These are phyloP conservation scores for Scotopteryx bipunctaria DNA, from an alignment of 2,888 invertebrate genomes.

Conservation along the genomic window DNA sequence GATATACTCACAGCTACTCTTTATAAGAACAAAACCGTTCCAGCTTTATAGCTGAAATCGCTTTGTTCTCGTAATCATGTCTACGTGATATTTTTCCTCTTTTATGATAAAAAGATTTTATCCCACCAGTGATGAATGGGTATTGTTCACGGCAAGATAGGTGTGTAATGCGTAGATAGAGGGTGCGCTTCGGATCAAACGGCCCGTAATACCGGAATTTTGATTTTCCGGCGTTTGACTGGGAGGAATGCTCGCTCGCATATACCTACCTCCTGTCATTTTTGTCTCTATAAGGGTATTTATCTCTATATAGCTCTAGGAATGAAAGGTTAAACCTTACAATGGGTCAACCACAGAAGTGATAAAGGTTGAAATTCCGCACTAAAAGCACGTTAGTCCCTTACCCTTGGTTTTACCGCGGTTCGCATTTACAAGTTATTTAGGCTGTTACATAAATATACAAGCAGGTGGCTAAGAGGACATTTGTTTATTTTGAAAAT, in stretches of 20 bases:
- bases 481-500: slow-evolving; percentile 24
- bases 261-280: slow-evolving; percentile 2
- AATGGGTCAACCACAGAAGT: slow-evolving; percentile 22
- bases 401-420: slow-evolving; percentile 18
- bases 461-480: background rate
- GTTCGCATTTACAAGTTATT: slow-evolving; percentile 28
- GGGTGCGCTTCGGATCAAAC: slow-evolving; percentile 39
- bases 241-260: slow-evolving; percentile 31
- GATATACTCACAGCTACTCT: background rate
- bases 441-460: slow-evolving; percentile 15
- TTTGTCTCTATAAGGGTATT: background rate
- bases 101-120: slow-evolving; percentile 51
- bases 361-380: slow-evolving; percentile 21
- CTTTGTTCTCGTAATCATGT: slow-evolving; percentile 45
- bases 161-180: slow-evolving; percentile 46
- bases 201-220: slow-evolving; percentile 46
- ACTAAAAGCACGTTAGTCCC: slow-evolving; percentile 20
- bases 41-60: slow-evolving; percentile 27
- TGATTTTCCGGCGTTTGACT: slow-evolving; percentile 46
- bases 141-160: slow-evolving; percentile 51
- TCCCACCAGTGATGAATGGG: slow-evolving; percentile 52
- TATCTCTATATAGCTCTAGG: background rate
- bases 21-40: slow-evolving; percentile 8
- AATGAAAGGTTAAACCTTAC: slow-evolving; percentile 17
- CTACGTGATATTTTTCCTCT: slow-evolving; percentile 47